A percentile compares a stretch with the other conserved stretches of the same genome.
Conservation (phyloP, 2,888 invertebrate species). For the Drosophila trichaetosa region DNA sequence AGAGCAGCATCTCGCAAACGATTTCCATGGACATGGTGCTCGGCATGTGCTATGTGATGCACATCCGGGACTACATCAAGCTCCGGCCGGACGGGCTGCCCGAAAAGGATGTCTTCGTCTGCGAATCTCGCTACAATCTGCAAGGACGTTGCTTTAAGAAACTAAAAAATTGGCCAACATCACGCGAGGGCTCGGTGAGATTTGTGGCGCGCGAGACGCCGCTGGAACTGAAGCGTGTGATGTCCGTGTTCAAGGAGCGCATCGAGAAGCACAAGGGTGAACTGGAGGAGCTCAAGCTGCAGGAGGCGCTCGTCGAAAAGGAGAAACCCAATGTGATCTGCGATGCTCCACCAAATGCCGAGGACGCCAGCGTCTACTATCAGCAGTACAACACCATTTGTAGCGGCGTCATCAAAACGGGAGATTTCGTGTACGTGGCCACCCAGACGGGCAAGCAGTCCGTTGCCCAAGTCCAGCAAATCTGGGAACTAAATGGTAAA, state of each 20-base stretch:
- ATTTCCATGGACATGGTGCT: conserved; percentile 93
- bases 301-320: conserved; percentile 93
- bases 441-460: conserved; percentile 95
- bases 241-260: conserved; percentile 96
- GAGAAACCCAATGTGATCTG: conserved; percentile 94
- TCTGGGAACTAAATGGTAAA: conserved; percentile 97
- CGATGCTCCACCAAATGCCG: conserved; percentile 87
- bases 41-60: conserved; percentile 96
- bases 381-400: conserved; percentile 96
- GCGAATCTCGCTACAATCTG: conserved; percentile 97
- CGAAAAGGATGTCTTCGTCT: conserved; percentile 98
- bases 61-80: conserved; percentile 97
- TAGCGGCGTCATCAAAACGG: conserved; percentile 93
- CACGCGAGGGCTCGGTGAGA: conserved; percentile 87
- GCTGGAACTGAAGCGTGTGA: conserved; percentile 93
- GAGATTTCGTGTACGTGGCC: conserved; percentile 98
- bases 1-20: conserved; percentile 94
- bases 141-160: conserved; percentile 96
- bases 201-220: conserved; percentile 90
- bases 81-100: conserved; percentile 93
- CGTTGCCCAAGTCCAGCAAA: conserved; percentile 96
- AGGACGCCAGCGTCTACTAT: conserved; percentile 93
- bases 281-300: conserved; percentile 92
- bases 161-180: conserved; percentile 91
- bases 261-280: conserved; percentile 96